phyloP scores from a whole-genome alignment of 2,797 vertebrate species.

The Paedocypris micromegethes region DNA sequence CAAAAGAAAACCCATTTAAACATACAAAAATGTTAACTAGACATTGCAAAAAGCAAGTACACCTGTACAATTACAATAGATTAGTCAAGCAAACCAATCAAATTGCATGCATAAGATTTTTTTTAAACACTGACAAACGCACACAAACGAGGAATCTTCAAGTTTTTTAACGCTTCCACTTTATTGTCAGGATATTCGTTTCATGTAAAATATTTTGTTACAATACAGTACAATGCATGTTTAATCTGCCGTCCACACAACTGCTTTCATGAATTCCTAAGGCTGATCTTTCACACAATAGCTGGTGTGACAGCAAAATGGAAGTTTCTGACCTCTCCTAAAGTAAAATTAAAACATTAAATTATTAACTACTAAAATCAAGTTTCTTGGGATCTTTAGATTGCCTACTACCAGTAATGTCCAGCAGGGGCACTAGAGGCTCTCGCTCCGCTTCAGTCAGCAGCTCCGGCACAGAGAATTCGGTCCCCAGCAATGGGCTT shows the following conservation, averaged over 20 bases:
- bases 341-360: conserved; percentile 70
- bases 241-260: conserved; percentile 76
- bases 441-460: conserved; percentile 63
- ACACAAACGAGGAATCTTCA: not conserved
- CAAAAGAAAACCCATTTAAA: too few relatives aligned
- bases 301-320: conserved; percentile 69
- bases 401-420: conserved; percentile 59
- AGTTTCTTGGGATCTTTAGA: conserved; percentile 64
- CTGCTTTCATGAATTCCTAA: conserved; percentile 79
- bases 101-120: not conserved
- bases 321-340: conserved; percentile 64
- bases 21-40: too few relatives aligned
- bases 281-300: conserved; percentile 81
- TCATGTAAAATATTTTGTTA: conserved; percentile 99
- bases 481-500: conserved; percentile 60
- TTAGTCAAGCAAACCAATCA: not conserved
- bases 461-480: conserved; percentile 59
- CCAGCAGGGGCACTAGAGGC: conserved; percentile 53
- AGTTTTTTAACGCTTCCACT: conserved; percentile 73
- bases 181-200: conserved; percentile 97
- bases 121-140: not conserved
- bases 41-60: too few relatives aligned
- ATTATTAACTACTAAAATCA: conserved; percentile 75
- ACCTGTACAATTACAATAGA: too few relatives aligned
- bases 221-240: conserved; percentile 98